Conservation (phyloP, 2,113 vertebrate genomes). For the Rhagologus leucostigma region DNA sequence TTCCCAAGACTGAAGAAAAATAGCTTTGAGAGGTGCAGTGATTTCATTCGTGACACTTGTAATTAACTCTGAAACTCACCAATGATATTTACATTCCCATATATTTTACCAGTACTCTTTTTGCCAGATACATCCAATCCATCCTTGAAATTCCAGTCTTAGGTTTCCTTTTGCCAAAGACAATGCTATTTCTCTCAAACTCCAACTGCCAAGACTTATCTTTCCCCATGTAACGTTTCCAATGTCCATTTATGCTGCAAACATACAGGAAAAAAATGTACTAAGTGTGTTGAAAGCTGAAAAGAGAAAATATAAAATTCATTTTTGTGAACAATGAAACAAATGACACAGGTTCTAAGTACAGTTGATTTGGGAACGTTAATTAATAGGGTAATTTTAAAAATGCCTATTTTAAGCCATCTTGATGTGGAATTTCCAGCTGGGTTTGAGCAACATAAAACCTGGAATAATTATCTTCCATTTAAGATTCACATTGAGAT, state of each 20-base stretch:
- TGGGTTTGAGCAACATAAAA: neutral
- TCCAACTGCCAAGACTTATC: neutral
- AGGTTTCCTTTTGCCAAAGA: neutral
- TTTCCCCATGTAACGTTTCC: neutral
- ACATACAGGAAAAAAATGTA: neutral
- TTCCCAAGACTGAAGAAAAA: neutral
- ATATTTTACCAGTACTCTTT: neutral
- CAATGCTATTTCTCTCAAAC: neutral
- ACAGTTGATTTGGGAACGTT: neutral
- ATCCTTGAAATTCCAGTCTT: neutral
- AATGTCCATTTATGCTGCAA: neutral
- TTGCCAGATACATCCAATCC: neutral
- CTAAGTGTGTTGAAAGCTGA: neutral
- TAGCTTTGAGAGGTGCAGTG: neutral
- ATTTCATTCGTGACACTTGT: neutral
- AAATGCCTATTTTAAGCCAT: neutral
- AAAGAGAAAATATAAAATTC: neutral
- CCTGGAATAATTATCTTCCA: neutral
- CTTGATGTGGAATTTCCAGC: neutral
- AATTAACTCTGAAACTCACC: neutral
- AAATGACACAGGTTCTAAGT: neutral
- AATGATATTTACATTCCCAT: neutral
- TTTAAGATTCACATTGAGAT: neutral
- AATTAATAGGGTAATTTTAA: neutral
- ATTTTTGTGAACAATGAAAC: neutral